Percentiles rank a stretch among this genome's conserved stretches.
These are phyloP conservation scores for Acanthoscelides obtectus DNA, from an alignment of 2,888 invertebrate species.

Conservation along the genomic window DNA sequence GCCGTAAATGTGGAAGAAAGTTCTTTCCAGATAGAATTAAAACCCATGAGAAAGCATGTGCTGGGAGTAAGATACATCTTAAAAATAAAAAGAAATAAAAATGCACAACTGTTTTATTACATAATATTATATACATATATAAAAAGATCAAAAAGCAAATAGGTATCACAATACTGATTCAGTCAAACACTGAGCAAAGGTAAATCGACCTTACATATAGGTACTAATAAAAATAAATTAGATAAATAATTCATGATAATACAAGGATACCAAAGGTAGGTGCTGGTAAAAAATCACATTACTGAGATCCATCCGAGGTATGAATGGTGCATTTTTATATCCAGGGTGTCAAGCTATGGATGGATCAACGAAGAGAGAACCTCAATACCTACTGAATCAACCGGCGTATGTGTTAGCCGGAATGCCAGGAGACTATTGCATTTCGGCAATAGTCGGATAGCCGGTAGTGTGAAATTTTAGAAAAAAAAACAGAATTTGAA, in stretches of 20 bases:
- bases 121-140: not conserved
- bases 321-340: too few relatives aligned
- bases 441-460: too few relatives aligned
- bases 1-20: conserved; percentile 56
- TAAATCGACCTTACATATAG: not conserved
- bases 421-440: too few relatives aligned
- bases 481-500: too few relatives aligned
- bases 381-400: too few relatives aligned
- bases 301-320: not conserved
- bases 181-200: not conserved
- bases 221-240: not conserved
- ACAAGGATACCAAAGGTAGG: not conserved
- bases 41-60: conserved; percentile 27
- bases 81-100: conserved; percentile 1
- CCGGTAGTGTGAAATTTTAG: too few relatives aligned
- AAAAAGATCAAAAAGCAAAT: not conserved
- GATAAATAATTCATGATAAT: not conserved
- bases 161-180: not conserved
- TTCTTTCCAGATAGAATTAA: conserved; percentile 60
- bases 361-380: too few relatives aligned
- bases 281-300: not conserved
- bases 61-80: conserved; percentile 10
- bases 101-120: not conserved
- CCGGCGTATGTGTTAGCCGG: too few relatives aligned
- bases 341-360: too few relatives aligned